Evolutionary conservation across 2,797 vertebrate species (phyloP), one percentile per base, ranked within the genome.

Genomic region (Acipenser oxyrinchus): DNA sequence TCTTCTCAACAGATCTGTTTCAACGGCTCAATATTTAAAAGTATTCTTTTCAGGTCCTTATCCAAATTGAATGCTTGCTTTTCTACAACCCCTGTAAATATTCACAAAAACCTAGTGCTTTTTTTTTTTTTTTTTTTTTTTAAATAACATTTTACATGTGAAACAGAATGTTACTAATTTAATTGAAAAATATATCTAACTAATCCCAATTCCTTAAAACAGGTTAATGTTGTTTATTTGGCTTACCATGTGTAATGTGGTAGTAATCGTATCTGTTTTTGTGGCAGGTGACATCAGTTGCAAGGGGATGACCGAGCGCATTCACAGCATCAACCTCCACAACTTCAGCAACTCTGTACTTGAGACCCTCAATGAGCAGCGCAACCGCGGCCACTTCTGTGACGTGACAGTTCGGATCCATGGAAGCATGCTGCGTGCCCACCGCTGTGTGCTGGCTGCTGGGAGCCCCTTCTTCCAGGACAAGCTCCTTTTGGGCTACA

Each of bases 331-430:
- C 95, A 99, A 99, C 86, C 96, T 99, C 84, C 96, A 99, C 93
- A 99, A 99, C 92, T 99, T 99, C 92, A 99, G 97, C 95, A 99
- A 97, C 93, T 99, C 96, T 87, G 96, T 99, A 95, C 96, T 99
- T 87, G 96, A 97, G 93, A 99, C 96, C 90, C 96, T 99, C 88
- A 99, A 99, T 93, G 97, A 99, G 94, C 97, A 99, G 88, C 96
- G 97, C 87, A 98, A 99, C 92, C 94, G 97, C 87, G 97, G 97
- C 90, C 97, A 99, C 95, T 99, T 99, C 93, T 99, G 97, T 95
- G 97, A 99, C 94, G 96, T 99, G 94, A 98, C 96, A 82, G 96
- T 99, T 89, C 93, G 97, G 88, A 99, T 99, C 91, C 97, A 99
- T 93, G 97, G 97, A 89, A 99, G 96, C 93, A 99, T 98, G 95